A percentile compares a stretch with the other conserved stretches of the same genome.
These are phyloP conservation scores for Stegostoma tigrinum DNA, from an alignment of 2,113 vertebrate species.

Conservation along the genomic window DNA sequence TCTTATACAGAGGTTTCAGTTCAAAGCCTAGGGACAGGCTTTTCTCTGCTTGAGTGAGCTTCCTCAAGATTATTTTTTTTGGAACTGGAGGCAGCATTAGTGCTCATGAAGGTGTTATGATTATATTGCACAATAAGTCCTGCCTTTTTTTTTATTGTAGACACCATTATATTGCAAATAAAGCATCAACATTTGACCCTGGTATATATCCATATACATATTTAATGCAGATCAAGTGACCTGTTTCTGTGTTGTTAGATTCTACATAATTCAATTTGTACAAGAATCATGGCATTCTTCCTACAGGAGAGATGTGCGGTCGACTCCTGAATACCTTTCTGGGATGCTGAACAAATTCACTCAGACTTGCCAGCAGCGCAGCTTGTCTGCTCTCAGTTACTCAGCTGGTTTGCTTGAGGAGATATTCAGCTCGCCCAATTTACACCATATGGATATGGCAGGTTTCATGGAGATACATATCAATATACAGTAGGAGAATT, in stretches of 20 bases:
- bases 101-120: not conserved
- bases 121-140: not conserved
- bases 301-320: not conserved
- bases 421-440: not conserved
- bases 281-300: not conserved
- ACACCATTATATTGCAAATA: not conserved
- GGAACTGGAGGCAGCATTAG: not conserved
- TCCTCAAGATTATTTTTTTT: not conserved
- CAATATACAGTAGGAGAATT: not conserved
- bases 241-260: not conserved
- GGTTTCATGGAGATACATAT: not conserved
- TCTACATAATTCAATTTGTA: constrained; percentile 8
- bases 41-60: constrained; percentile 47
- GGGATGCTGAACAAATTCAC: constrained; percentile 28
- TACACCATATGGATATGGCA: constrained; percentile 24
- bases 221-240: not conserved
- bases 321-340: not conserved
- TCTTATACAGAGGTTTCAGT: constrained; percentile 39
- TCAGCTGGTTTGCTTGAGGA: constrained; percentile 20
- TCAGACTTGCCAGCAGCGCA: not conserved
- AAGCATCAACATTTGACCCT: not conserved
- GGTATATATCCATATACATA: not conserved
- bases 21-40: constrained; percentile 42
- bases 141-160: not conserved
- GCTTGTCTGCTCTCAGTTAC: constrained; percentile 14